Evolutionary conservation across 2,797 vertebrate genomes (phyloP), one percentile per base, ranked within the genome.

Genomic region (Urosaurus nigricauda): DNA sequence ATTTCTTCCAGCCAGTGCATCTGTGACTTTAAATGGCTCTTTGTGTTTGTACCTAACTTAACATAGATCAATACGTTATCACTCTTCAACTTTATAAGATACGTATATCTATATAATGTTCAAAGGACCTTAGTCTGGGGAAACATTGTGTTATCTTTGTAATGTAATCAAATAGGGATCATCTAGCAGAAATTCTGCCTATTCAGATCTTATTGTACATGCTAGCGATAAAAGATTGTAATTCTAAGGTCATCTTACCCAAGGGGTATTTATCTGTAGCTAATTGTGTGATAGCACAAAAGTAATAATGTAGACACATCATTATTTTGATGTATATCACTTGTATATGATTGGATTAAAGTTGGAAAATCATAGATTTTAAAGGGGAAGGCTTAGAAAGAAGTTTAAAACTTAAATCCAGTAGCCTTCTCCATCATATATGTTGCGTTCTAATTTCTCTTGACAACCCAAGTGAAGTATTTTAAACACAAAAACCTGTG

Each of bases 391-490:
- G 92, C 91, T 92, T 87, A 88, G 79, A 92, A 86, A 91, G 19
- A 90, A 24, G 12, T 80, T 40, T 53, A 82, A 75, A 58, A 79
- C 58, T 84, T 91, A 92, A 93, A 94, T 93, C 80, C 93, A 89
- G 86, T 85, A 85, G 89, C 83, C 70, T 68, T 89, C 86, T 96
- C 91, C 91, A 47, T 89, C 71, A 88, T 88, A 92, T 89, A 19
- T 74, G 94, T 96, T 95, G 90, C 74, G 60, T 89, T 95, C 83
- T 92, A 91, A 84, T 92, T 89, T 86, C 87, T 87, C 71, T 93
- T 90, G n/a, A 29, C 92, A 90, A 93, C 85, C 6, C 82, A 90
- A 95, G 43, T 0, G 14, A 94, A 93, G 43, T 91, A 92, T 89
- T 85, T 96, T 89, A 89, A 91, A 81, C 82, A 81, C 5, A 1